These are phyloP conservation scores for Maccullochella peelii DNA, from an alignment of 2,113 vertebrate genomes.

Conservation along the genomic window DNA sequence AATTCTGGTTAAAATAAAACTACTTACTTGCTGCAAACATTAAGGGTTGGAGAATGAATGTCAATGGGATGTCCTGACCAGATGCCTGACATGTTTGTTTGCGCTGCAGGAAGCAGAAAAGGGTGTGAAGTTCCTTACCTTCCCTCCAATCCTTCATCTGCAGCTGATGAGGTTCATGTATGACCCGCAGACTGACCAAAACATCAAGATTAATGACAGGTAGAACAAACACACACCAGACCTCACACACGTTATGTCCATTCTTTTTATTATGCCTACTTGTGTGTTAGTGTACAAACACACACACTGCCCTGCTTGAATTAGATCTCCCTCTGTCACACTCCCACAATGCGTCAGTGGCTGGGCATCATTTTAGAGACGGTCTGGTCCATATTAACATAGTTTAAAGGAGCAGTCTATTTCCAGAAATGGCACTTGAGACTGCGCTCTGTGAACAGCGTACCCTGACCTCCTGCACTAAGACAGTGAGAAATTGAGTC, in stretches of 20 bases:
- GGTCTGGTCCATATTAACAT: slow-evolving; percentile 16
- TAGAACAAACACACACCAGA: slow-evolving; percentile 61
- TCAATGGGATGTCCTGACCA: slow-evolving; percentile 22
- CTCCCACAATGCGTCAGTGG: not conserved
- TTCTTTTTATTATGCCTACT: not conserved
- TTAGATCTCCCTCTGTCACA: not conserved
- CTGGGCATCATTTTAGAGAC: slow-evolving; percentile 23
- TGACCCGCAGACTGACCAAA: slow-evolving; percentile 99
- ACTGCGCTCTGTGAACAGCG: not conserved
- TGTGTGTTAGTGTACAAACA: not conserved
- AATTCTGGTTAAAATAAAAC: not conserved
- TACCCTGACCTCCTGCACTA: slow-evolving; percentile 27
- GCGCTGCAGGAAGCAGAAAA: slow-evolving; percentile 94
- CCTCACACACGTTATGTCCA: not conserved
- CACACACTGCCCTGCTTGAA: not conserved
- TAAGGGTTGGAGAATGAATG: not conserved
- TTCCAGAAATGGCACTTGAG: slow-evolving; percentile 27
- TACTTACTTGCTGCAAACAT: not conserved
- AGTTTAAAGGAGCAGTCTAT: slow-evolving; percentile 25
- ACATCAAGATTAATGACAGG: slow-evolving; percentile 99
- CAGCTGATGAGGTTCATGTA: slow-evolving; percentile 99
- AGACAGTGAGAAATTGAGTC: slow-evolving; percentile 35
- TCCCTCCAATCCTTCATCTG: slow-evolving; percentile 97
- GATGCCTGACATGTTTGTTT: slow-evolving; percentile 46
- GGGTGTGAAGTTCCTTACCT: slow-evolving; percentile 97